Conservation (phyloP, 2,113 vertebrate genomes). For the Anoura caudifer region DNA sequence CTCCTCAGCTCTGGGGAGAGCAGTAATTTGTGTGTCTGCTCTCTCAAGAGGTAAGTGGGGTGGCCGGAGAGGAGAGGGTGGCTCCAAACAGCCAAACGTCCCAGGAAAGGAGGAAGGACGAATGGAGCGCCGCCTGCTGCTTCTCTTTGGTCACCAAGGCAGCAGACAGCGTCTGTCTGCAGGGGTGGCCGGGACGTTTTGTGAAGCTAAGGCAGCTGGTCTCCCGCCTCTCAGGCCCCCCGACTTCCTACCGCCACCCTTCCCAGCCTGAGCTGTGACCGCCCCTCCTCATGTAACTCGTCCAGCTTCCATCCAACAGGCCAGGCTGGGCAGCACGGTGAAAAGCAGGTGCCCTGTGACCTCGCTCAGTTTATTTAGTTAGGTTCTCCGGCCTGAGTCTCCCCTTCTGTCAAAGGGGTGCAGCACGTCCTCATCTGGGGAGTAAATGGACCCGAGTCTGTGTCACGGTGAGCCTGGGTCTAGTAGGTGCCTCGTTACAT, state of each 20-base stretch:
- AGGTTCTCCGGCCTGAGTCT: not conserved
- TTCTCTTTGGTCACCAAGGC: not conserved
- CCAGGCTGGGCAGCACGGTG: not conserved
- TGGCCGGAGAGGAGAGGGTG: not conserved
- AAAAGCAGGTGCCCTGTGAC: not conserved
- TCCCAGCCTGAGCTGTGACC: accelerated
- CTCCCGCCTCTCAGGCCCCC: not conserved
- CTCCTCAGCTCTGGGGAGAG: not conserved
- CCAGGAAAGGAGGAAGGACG: not conserved
- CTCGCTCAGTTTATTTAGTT: not conserved
- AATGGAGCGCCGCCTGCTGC: not conserved
- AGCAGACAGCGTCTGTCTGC: not conserved
- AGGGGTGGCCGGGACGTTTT: accelerated
- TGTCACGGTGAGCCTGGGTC: not conserved
- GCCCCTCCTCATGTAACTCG: accelerated
- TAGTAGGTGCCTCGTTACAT: not conserved
- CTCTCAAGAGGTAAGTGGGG: not conserved
- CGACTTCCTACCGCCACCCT: not conserved
- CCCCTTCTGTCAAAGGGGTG: not conserved
- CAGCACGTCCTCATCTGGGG: not conserved
- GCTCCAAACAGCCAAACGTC: not conserved
- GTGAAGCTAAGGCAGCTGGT: not conserved
- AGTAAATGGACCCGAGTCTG: not conserved
- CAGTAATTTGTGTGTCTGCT: slow-evolving; percentile 38
- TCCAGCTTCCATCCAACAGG: not conserved